A percentile compares a stretch with the other conserved stretches of the same genome.
Conservation (phyloP, 2,888 invertebrate genomes). For the Limenitis camilla region DNA sequence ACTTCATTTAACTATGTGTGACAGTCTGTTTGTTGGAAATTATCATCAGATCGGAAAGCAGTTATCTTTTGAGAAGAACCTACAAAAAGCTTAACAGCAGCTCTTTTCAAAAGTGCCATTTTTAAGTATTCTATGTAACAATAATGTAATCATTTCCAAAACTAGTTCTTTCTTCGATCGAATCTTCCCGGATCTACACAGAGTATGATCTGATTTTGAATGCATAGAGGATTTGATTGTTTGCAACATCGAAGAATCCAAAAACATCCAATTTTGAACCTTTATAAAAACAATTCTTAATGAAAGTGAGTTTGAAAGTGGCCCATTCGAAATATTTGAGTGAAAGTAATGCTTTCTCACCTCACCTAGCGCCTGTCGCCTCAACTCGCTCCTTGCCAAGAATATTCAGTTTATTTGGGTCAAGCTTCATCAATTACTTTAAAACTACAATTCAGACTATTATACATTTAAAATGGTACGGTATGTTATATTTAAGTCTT, state of each 20-base stretch:
- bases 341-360: slow-evolving; percentile 20
- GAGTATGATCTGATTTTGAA: too few relatives aligned
- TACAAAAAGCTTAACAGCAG: too few relatives aligned
- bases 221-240: neutral
- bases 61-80: too few relatives aligned
- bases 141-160: too few relatives aligned
- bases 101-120: too few relatives aligned
- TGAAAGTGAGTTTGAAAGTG: slow-evolving; percentile 15
- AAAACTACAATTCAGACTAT: neutral
- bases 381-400: slow-evolving; percentile 12
- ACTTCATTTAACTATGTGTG: too few relatives aligned
- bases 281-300: slow-evolving; percentile 1
- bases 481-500: neutral
- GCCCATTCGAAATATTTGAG: slow-evolving; percentile 16
- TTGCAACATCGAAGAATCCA: neutral
- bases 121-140: too few relatives aligned
- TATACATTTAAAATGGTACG: too few relatives aligned
- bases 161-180: too few relatives aligned
- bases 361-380: slow-evolving; percentile 1
- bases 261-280: neutral
- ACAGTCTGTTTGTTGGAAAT: too few relatives aligned
- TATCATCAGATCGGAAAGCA: too few relatives aligned
- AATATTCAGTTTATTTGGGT: slow-evolving; percentile 18
- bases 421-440: slow-evolving; percentile 11
- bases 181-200: too few relatives aligned